These are phyloP conservation scores for Mythimna albipuncta DNA, from an alignment of 2,888 invertebrate genomes.

Conservation along the genomic window DNA sequence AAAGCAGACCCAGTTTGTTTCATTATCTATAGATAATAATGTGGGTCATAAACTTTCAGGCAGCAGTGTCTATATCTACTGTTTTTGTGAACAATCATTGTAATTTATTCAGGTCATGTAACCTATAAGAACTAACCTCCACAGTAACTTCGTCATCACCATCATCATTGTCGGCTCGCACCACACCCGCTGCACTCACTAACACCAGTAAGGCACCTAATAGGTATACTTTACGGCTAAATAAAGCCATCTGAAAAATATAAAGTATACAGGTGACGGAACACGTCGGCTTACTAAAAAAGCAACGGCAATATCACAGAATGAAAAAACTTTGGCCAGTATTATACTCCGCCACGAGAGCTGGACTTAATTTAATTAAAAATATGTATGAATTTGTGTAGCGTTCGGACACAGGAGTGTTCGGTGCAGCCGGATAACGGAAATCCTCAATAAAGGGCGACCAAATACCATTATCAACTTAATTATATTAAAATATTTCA, in stretches of 20 bases:
- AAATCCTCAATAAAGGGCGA: slow-evolving; percentile 83
- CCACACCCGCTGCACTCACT: slow-evolving; percentile 67
- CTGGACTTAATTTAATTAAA: slow-evolving; percentile 64
- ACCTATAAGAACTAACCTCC: slow-evolving; percentile 82
- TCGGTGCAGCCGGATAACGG: slow-evolving; percentile 79
- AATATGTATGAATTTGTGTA: slow-evolving; percentile 47
- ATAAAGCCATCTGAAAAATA: slow-evolving; percentile 85
- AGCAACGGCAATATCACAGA: slow-evolving; percentile 30
- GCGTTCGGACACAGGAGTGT: slow-evolving; percentile 45
- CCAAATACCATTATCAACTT: slow-evolving; percentile 42
- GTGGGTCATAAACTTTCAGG: slow-evolving; percentile 41
- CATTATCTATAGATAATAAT: slow-evolving; percentile 55
- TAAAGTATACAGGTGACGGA: slow-evolving; percentile 31
- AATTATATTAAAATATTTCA: slow-evolving; percentile 47
- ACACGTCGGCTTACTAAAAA: slow-evolving; percentile 52
- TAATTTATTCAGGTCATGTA: slow-evolving; percentile 71
- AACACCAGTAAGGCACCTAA: slow-evolving; percentile 78
- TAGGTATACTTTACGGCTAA: slow-evolving; percentile 74
- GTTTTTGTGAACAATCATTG: slow-evolving; percentile 19
- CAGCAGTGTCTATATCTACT: background rate
- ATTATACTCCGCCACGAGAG: slow-evolving; percentile 43
- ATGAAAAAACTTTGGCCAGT: slow-evolving; percentile 30
- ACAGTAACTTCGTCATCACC: slow-evolving; percentile 81
- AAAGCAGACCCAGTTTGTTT: slow-evolving; percentile 15
- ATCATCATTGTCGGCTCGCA: slow-evolving; percentile 73